Evolutionary conservation across 2,113 vertebrate genomes (phyloP).

Genomic region (Amphiprion ocellaris): DNA sequence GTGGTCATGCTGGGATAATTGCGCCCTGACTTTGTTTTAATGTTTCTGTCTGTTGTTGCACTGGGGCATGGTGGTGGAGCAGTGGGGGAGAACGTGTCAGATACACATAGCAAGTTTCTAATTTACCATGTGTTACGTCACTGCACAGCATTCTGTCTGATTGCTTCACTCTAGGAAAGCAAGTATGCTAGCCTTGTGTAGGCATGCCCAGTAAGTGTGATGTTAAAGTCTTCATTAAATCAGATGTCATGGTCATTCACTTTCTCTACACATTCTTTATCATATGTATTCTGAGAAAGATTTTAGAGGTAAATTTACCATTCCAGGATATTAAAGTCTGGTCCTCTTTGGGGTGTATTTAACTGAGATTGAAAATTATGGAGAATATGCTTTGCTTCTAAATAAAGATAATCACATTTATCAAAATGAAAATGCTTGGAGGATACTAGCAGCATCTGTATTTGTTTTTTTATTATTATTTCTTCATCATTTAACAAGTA

Average conservation of each 20-base stretch:
- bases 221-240: conserved; percentile 50
- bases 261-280: not conserved
- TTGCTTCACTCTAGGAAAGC: conserved; percentile 57
- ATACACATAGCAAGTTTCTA: conserved; percentile 61
- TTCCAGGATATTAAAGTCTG: not conserved
- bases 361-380: not conserved
- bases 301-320: not conserved
- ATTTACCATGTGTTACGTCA: conserved; percentile 51
- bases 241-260: not conserved
- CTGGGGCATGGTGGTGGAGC: not conserved
- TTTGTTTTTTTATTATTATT: not conserved
- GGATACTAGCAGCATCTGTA: not conserved
- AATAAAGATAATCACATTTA: no score
- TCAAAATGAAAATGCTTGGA: not conserved
- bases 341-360: not conserved
- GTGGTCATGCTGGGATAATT: conserved; percentile 70
- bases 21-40: conserved; percentile 71
- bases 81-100: conserved; percentile 48
- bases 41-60: conserved; percentile 56
- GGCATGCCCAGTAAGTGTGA: conserved; percentile 36
- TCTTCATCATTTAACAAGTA: not conserved
- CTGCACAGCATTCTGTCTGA: conserved; percentile 19
- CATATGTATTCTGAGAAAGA: not conserved
- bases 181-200: conserved; percentile 43
- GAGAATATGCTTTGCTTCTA: no score